Base-by-base conservation (phyloP, 92 coral and sea anemone genomes). In the Isaurus tuberculatus region DNA sequence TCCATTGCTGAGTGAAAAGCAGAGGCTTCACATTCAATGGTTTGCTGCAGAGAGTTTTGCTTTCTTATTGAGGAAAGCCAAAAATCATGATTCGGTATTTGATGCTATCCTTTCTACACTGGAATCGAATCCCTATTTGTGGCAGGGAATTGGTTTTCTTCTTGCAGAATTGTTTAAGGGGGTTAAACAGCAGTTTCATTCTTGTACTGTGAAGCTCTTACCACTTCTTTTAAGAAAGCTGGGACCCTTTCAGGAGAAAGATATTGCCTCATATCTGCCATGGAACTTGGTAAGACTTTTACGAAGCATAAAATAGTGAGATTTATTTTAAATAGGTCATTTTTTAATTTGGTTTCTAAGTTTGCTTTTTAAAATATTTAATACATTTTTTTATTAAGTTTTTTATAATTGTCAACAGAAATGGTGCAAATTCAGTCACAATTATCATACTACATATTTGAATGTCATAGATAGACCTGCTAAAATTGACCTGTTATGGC, bases 11-110 rank as follows among this genome's bases (percentile, higher is more conserved):
- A 70, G 83, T 67, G 87, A 86, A 14, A 86, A 89, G 17, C 98
- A 94, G 80, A 94, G 85, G 71, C 72, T 83, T n/a, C 89, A 94
- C 85, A 94, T 96, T 32, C 93, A 86, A 27, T 94, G 87, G 73
- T 96, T 96, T 89, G 99, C 99, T 17, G 98, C 99, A 8, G 99
- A 96, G 79, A 96, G 99, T 81, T 96, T 94, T 89, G 95, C 99
- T 19, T 96, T 96, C 63, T 86, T 96, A 10, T 79, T 91, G 72
- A 85, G 99, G 57, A 96, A 96, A 85, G 87, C 85, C 65, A 96
- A 90, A 57, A 91, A 94, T 70, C 89, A 86, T 7, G 84, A 84
- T 63, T 66, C 61, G 19, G 87, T 90, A 6, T 77, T 96, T 68
- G 92, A 94, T 29, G 28, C 88, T 26, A 29, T 96, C 34, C 90